A percentile compares a stretch with the other conserved stretches of the same genome.
These are phyloP conservation scores for Drosophila colorata DNA, from an alignment of 2,888 invertebrate genomes.

Conservation along the genomic window DNA sequence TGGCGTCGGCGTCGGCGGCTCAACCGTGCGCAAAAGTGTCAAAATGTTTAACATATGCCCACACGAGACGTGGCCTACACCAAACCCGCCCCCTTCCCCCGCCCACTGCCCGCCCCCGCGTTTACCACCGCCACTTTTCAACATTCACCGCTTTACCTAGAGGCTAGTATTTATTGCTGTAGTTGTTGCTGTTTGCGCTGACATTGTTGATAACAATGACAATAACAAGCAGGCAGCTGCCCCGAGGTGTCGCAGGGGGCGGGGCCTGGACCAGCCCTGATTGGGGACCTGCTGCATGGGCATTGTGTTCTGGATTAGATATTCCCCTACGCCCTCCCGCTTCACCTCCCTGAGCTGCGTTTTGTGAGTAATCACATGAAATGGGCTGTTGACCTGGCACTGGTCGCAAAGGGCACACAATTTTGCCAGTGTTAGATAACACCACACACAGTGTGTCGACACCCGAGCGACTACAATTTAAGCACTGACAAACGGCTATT, in stretches of 20 bases:
- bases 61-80: conserved; percentile 58
- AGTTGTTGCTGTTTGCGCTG: conserved; percentile 50
- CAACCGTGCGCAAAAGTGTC: conserved; percentile 75
- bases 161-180: conserved; percentile 9
- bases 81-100: background rate
- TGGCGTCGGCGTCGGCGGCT: conserved; percentile 40
- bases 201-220: conserved; percentile 76
- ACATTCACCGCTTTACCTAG: too few species aligned
- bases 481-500: background rate
- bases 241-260: conserved; percentile 5
- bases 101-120: background rate
- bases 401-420: conserved; percentile 8
- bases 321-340: background rate
- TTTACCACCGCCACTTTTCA: background rate
- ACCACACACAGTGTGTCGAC: conserved; percentile 1
- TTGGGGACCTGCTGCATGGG: conserved; percentile 42
- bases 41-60: conserved; percentile 79
- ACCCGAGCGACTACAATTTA: background rate
- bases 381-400: conserved; percentile 54
- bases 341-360: conserved; percentile 20
- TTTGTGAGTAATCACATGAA: conserved; percentile 59
- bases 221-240: conserved; percentile 63
- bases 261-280: conserved; percentile 16
- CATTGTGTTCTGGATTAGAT: conserved; percentile 47
- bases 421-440: conserved; percentile 15